Percentiles rank a stretch among this genome's conserved stretches.
phyloP scores from a whole-genome alignment of 2,797 vertebrate species.

The Octomys mimax region DNA sequence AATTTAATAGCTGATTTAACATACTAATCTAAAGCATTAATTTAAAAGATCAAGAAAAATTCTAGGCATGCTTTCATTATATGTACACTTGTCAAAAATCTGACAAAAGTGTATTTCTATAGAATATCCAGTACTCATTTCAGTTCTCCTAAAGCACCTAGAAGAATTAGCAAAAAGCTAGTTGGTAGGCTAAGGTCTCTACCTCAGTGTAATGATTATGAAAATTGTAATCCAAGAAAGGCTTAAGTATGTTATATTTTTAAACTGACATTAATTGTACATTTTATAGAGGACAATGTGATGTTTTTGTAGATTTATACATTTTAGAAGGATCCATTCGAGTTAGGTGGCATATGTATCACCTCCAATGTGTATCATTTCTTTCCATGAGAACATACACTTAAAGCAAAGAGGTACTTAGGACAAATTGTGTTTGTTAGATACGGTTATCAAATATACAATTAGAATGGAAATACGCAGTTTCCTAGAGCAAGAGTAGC shows the following conservation, averaged over 20 bases:
- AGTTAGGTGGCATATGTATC: neutral
- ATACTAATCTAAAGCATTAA: neutral
- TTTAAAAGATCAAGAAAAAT: conserved; percentile 55
- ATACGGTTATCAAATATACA: neutral
- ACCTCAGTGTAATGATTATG: neutral
- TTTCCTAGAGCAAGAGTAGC: conserved; percentile 4
- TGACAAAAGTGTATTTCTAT: neutral
- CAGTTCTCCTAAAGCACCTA: neutral
- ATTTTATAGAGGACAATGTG: neutral
- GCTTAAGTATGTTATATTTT: neutral
- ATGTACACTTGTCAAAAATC: neutral
- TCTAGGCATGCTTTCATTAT: neutral
- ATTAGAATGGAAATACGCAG: neutral
- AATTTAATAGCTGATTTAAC: conserved; percentile 40
- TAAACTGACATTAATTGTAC: neutral
- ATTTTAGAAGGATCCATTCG: neutral
- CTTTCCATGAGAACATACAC: neutral
- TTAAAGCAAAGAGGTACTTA: neutral
- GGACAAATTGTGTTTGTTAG: conserved; percentile 1
- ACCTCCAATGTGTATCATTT: neutral
- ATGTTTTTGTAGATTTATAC: neutral
- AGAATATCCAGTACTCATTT: neutral
- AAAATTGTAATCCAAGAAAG: conserved; percentile 33
- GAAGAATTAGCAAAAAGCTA: conserved; percentile 12
- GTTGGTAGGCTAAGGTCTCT: neutral